Evolutionary conservation across 2,113 vertebrate species (phyloP), one percentile per base, ranked within the genome.

Genomic region (Gasterosteus aculeatus): DNA sequence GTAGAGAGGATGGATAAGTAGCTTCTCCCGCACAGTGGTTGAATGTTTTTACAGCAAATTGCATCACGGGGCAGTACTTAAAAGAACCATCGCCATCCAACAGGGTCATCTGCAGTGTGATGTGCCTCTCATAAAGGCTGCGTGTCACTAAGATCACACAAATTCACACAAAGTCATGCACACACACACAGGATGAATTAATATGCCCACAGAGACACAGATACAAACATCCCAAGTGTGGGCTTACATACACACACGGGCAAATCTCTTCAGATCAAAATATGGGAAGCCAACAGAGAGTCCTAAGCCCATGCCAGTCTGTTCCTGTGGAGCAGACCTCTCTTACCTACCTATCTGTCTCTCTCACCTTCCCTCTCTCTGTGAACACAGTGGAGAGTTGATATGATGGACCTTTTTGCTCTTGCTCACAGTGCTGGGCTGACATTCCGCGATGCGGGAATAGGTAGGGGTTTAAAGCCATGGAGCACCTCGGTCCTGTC

Each of bases 21-120:
- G 81, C 84, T 87, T 88, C 82, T 54, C 76, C 56, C 67, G 82
- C 80, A 90, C 83, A 79, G 82, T 87, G 87, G 79, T 89, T 89
- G 87, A 91, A 91, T 91, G 81, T 89, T 90, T 91, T 87, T 89
- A 89, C 80, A 89, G 76, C 2, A 77, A 85, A 83, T 89, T 90
- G 87, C 85, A 85, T 89, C 83, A 91, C 78, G 79, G 77, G 80
- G 84, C 76, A 80, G 74, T 67, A 85, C 73, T 82, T 88, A 87
- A 89, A 86, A 88, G 80, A 83, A 75, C 80, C 80, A 88, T 72
- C 22, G n/a, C 83, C 84, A 77, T 80, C 71, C 77, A 80, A 63
- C 42, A 73, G 81, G 90, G 87, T 93, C 91, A 92, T 83, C 78
- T 75, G 74, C 83, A 87, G 91, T 91, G 83, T 83, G 75, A 84